Evolutionary conservation across 2,797 vertebrate species (phyloP), one percentile per base, ranked within the genome.

Genomic region (Salmo trutta): DNA sequence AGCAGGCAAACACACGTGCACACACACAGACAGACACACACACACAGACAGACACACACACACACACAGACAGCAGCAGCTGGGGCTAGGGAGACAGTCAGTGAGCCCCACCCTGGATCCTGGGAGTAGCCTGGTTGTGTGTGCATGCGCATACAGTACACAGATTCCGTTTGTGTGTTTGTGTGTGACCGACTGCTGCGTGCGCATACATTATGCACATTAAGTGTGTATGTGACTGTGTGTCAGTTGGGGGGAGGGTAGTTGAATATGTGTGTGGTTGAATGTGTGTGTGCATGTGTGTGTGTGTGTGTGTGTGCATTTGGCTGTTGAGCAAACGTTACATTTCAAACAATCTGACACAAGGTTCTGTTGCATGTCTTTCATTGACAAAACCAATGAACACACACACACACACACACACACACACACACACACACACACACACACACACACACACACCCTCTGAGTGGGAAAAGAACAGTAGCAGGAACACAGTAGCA

Each of bases 61-160:
- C 73, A 24, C 72, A 69, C 53, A 78, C 81, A 83, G 75, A 75
- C 75, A 88, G 80, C 76, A 19, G 59, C 15, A 75, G 79, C 86
- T 84, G 89, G 84, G 83, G 85, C 84, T 85, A 10, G 41, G 41
- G 41, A 12, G 41, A 47, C 41, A 47, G 41, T 47, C 10, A 47
- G 12, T 14, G 83, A 84, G 33, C 24, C 59, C 3, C 10, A 64
- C 33, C 73, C 7, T 53, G 10, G 15, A n/a, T 33, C 17, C 41
- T 83, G 86, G 83, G 78, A 83, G 85, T 77, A 85, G 73, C 69
- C 33, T 47, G 59, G 17, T 1, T 36, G 51, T 52, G 33, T 65
- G 56, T 91, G 90, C 81, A 76, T 77, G 81, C 21, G 83, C 89
- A 92, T 90, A 86, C 88, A 82, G 79, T 89, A 84, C 82, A 89